Evolutionary conservation across 2,797 vertebrate genomes (phyloP).

Genomic region (Hippocampus kuda): DNA sequence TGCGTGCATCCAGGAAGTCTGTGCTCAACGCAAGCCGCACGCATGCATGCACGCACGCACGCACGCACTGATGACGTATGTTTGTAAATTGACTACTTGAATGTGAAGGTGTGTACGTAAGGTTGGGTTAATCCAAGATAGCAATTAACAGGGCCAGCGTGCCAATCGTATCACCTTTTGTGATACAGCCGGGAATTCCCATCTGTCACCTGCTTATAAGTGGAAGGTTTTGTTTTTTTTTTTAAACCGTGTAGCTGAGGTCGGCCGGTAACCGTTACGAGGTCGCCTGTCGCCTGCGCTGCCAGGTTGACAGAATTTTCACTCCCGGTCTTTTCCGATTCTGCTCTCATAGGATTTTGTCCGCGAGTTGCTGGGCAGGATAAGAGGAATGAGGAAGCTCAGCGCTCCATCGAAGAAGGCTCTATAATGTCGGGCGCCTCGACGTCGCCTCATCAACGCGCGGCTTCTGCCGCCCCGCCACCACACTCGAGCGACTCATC

Average conservation of each 20-base stretch:
- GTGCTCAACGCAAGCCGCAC: neutral
- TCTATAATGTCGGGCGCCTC: slow-evolving; percentile 68
- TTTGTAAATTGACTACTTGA: neutral
- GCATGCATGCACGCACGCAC: too few species aligned
- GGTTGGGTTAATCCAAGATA: slow-evolving; percentile 36
- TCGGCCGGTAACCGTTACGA: slow-evolving; percentile 32
- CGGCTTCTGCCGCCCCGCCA: slow-evolving; percentile 14
- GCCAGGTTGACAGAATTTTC: slow-evolving; percentile 22
- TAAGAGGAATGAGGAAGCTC: slow-evolving; percentile 96
- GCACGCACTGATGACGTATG: neutral
- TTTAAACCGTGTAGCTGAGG: slow-evolving; percentile 15
- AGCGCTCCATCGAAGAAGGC: slow-evolving; percentile 90
- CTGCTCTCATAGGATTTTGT: slow-evolving; percentile 78
- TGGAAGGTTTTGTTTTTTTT: slow-evolving; percentile 8
- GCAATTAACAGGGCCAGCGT: slow-evolving; percentile 33
- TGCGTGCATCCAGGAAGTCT: slow-evolving; percentile 1
- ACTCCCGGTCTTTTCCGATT: neutral
- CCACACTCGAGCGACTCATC: slow-evolving; percentile 26
- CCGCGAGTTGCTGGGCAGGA: slow-evolving; percentile 85
- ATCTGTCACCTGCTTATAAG: slow-evolving; percentile 30
- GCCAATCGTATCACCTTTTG: slow-evolving; percentile 41
- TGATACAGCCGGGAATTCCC: slow-evolving; percentile 15
- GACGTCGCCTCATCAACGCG: slow-evolving; percentile 29
- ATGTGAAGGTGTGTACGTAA: slow-evolving; percentile 12
- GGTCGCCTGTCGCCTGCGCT: slow-evolving; percentile 28